phyloP scores from a whole-genome alignment of 2,113 vertebrate genomes.

The Toxostoma redivivum region DNA sequence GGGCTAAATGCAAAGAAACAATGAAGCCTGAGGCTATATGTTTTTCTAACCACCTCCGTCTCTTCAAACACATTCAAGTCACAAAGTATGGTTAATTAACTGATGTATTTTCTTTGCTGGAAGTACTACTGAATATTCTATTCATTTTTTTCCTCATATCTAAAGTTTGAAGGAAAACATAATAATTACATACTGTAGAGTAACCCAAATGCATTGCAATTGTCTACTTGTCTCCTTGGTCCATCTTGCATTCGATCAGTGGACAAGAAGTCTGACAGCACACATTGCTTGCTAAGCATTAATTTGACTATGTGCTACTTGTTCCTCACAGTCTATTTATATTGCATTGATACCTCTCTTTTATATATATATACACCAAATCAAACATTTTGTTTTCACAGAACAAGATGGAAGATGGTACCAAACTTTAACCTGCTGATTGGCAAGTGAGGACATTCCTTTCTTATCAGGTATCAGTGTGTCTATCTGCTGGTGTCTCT shows the following conservation, averaged over 20 bases:
- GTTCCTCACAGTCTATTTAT: background rate
- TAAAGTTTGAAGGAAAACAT: background rate
- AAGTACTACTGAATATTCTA: constrained; percentile 17
- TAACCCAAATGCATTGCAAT: background rate
- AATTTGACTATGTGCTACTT: background rate
- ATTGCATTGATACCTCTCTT: background rate
- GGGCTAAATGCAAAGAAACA: background rate
- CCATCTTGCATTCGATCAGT: background rate
- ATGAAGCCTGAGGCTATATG: background rate
- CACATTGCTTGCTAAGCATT: background rate
- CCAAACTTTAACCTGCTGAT: background rate
- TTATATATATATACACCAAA: background rate
- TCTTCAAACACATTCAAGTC: constrained; percentile 23
- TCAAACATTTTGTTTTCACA: background rate
- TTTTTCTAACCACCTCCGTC: background rate
- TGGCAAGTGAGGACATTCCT: background rate
- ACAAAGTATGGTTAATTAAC: constrained; percentile 42
- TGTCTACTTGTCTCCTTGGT: background rate
- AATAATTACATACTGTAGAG: background rate
- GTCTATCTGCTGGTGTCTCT: background rate
- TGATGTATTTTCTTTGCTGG: constrained; percentile 7
- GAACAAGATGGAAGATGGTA: background rate
- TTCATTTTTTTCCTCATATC: background rate
- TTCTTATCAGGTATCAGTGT: background rate
- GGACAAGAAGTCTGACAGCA: background rate